phyloP scores from a whole-genome alignment of 2,113 vertebrate genomes.

The Lophotis ruficrista region DNA sequence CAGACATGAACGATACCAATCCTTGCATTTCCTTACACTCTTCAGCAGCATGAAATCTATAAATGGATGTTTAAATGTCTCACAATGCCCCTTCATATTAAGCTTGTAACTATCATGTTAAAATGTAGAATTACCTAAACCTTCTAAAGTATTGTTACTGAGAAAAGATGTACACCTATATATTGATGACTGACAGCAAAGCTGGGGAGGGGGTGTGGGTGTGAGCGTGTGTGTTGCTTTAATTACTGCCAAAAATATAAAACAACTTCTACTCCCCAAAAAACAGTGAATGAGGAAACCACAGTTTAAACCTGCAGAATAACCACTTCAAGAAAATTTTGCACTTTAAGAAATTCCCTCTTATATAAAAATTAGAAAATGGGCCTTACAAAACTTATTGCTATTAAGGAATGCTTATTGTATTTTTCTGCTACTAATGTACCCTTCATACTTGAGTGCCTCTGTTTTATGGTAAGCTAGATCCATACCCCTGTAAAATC shows the following conservation, averaged over 20 bases:
- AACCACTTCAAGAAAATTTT: not conserved
- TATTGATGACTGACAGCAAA: not conserved
- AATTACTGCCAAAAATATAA: not conserved
- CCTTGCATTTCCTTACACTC: not conserved
- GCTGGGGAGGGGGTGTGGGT: accelerated
- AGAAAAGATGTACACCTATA: not conserved
- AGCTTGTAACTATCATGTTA: not conserved
- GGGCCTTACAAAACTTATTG: not conserved
- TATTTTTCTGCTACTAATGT: not conserved
- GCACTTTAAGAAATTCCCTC: not conserved
- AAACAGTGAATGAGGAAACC: not conserved
- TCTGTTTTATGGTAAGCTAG: not conserved
- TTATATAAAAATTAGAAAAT: not conserved
- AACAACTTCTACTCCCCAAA: not conserved
- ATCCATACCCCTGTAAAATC: not conserved
- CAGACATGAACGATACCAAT: not conserved
- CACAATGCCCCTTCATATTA: not conserved
- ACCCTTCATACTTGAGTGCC: not conserved
- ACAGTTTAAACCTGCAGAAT: not conserved
- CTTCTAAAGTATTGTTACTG: not conserved
- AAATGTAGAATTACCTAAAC: not conserved
- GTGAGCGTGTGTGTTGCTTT: not conserved
- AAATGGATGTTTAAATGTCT: not conserved
- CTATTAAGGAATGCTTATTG: not conserved
- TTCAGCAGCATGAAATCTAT: not conserved